A percentile compares a stretch with the other conserved stretches of the same genome.
These are phyloP conservation scores for Drepanosiphum platanoidis DNA, from an alignment of 2,888 invertebrate species.

Conservation along the genomic window DNA sequence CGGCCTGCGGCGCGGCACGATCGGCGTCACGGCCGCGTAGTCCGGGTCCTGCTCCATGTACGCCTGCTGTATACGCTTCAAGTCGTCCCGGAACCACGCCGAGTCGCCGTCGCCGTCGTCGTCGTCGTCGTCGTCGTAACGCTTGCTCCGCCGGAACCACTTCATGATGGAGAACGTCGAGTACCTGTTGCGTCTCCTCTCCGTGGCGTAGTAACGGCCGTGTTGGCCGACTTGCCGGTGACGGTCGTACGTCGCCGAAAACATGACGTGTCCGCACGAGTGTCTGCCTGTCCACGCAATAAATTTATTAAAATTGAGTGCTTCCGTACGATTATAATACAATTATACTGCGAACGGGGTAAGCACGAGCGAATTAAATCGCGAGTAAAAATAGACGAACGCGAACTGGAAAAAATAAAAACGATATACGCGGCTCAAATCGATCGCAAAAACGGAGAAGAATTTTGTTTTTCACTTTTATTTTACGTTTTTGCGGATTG, in stretches of 20 bases:
- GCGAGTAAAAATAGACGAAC: too few relatives aligned
- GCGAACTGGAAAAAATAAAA: background rate
- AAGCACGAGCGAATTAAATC: too few relatives aligned
- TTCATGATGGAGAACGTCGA: constrained; percentile 47
- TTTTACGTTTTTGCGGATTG: background rate
- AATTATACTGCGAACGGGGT: too few relatives aligned
- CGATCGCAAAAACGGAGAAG: too few relatives aligned
- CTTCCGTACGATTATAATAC: too few relatives aligned
- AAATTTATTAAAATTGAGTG: too few relatives aligned
- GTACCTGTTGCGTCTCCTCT: constrained; percentile 1
- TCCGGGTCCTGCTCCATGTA: constrained; percentile 40
- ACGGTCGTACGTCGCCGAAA: background rate
- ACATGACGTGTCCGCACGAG: too few relatives aligned
- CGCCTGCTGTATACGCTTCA: constrained; percentile 46
- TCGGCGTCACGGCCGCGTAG: constrained; percentile 40
- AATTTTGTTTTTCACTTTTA: background rate
- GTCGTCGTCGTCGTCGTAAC: background rate
- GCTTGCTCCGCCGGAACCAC: constrained; percentile 30
- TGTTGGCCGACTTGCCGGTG: background rate
- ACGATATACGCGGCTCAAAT: background rate
- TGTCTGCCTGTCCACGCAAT: too few relatives aligned
- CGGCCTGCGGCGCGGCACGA: background rate
- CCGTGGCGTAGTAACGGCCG: background rate
- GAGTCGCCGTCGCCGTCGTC: constrained; percentile 5
- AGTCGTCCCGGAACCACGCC: constrained; percentile 49